Base-by-base conservation (phyloP, 2,113 vertebrate species). In the Tachysurus vachellii region DNA sequence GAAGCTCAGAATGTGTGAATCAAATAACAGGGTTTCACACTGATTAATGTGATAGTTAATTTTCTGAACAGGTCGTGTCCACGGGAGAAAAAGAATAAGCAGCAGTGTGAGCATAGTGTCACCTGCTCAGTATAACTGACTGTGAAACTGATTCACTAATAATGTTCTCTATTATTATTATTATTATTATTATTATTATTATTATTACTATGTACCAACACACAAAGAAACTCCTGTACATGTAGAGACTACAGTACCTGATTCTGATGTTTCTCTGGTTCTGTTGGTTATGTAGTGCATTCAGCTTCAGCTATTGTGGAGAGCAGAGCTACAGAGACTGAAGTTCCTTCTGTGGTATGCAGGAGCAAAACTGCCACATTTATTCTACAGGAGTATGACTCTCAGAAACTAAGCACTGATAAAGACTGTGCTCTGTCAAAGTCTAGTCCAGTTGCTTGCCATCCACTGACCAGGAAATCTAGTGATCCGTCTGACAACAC, bases 231-330 rank as follows among this genome's bases (percentile, higher is more conserved):
- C 36, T 36, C 36, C 36, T 36, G 36, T 36, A 36, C 36, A 36
- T 36, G 36, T 36, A 36, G 36, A 36, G 1, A 36, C 36, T 36
- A 36, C 36, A 36, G 36, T 36, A 36, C 36, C 36, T 36, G 36
- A 36, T 36, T 36, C 36, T 36, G 36, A 36, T 36, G 28, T 36
- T 54, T 79, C 8, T 47, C 50, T 82, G 44, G 50, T 64, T 75
- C 4, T 50, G 54, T 83, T 50, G 84, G 87, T n/a, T n/a, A n/a
- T n/a, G n/a, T 17, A 14, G 76, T 42, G n/a, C 53, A 4, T 77
- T 12, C 82, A 28, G 4, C 86, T 84, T 85, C 80, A 91, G 85
- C 76, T 59, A 11, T 1, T 70, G 84, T 61, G 19, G 73, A 79
- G 82, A 86, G 83, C 31, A 91, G 80, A 66, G 73, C 76, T 14